Percentiles rank a stretch among this genome's conserved stretches.
These are phyloP conservation scores for Calameuta filiformis DNA, from an alignment of 2,888 invertebrate species.

Conservation along the genomic window DNA sequence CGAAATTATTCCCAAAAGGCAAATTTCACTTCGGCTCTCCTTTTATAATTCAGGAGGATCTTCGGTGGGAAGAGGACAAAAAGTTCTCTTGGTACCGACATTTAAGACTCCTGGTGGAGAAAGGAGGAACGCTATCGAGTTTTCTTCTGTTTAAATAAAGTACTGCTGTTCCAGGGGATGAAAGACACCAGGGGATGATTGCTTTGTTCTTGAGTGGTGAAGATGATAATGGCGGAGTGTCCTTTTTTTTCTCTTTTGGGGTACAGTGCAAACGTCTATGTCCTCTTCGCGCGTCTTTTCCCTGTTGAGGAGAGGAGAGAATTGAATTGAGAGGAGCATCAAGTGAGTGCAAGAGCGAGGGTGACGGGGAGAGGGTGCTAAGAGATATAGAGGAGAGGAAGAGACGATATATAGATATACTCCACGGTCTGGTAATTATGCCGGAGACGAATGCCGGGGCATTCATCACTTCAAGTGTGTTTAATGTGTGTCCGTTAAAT, in stretches of 20 bases:
- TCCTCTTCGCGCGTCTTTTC: neutral
- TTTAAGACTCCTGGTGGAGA: neutral
- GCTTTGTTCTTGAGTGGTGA: neutral
- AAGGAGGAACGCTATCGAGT: neutral
- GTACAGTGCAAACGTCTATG: neutral
- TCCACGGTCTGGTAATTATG: conserved; percentile 40
- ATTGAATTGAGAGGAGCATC: neutral
- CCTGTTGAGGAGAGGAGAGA: neutral
- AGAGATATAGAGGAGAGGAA: conserved; percentile 21
- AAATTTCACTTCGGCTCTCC: neutral
- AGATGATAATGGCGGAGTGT: neutral
- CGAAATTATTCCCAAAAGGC: neutral
- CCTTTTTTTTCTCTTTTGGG: neutral
- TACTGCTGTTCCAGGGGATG: neutral
- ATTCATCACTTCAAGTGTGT: conserved; percentile 50
- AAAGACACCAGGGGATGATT: neutral
- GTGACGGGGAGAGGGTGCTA: neutral
- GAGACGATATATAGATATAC: conserved; percentile 18
- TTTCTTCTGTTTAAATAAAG: neutral
- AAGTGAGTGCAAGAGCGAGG: neutral
- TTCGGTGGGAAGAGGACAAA: neutral
- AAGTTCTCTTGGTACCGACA: neutral
- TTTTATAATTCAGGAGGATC: neutral
- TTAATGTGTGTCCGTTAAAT: conserved; percentile 48
- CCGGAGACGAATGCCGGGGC: conserved; percentile 43